Evolutionary conservation across 1,140 invertebrate species (phyloP), one percentile per base, ranked within the genome.

Genomic region (Luehdorfia chinensis): DNA sequence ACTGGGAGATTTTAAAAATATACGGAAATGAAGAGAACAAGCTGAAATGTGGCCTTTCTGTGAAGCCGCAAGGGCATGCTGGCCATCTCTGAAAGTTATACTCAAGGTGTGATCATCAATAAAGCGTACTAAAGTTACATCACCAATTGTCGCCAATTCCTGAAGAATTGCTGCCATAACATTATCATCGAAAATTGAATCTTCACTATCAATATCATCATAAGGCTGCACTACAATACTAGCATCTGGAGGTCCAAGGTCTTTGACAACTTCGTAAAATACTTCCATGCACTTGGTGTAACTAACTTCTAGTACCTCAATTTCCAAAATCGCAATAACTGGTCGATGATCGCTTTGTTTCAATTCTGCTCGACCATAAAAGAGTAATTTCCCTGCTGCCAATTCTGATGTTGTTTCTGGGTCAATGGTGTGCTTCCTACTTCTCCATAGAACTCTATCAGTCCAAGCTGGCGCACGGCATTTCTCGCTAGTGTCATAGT

Each of bases 401-500:
- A 92, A 91, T 55, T 93, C 90, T 9, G 88, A 88, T 7, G 89
- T 83, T 2, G 75, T 78, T 46, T 92, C 91, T 36, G 92, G 90
- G 61, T 93, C 93, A 25, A 91, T 90, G 19, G 91, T 87, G 53
- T 92, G 88, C 77, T 93, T 94, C 56, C 94, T 88, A 43, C 94
- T 89, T 75, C 94, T 93, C 94, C 96, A 99, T 14, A 99, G 87
- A 28, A 99, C 90, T 55, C 98, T 87, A 87, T 99, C 98, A 0
- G 98, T 99, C 97, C 97, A 99, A 1, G 98, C 98, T 0, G 98
- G 98, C 18, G 96, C 94, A 32, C 98, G 89, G 69, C 93, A 94
- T 85, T 99, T 99, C 83, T 99, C 98, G 81, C 97, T 99, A 0
- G 98, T 99, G 76, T 99, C 98, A 79, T 99, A 99, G 88, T 99